Conservation (phyloP, 2,113 vertebrate genomes). For the Riparia riparia region DNA sequence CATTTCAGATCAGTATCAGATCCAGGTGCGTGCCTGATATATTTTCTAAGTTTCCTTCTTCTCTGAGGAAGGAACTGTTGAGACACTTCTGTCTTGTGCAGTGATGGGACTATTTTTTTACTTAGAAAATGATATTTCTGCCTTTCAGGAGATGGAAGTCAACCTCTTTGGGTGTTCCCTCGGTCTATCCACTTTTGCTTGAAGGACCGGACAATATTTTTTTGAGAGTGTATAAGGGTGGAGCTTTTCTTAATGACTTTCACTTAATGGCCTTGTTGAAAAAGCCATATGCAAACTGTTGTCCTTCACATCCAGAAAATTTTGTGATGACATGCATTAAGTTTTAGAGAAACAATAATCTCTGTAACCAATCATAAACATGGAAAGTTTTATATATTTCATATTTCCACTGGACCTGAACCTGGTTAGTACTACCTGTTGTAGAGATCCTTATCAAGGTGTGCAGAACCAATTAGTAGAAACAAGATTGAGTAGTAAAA, state of each 20-base stretch:
- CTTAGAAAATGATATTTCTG: neutral
- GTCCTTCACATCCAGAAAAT: neutral
- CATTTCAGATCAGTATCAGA: neutral
- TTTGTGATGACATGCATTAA: neutral
- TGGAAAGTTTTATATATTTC: neutral
- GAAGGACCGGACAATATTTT: neutral
- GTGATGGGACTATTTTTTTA: neutral
- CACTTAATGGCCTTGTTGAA: neutral
- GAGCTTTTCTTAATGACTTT: neutral
- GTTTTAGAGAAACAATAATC: neutral
- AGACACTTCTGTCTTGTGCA: neutral
- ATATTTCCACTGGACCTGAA: neutral
- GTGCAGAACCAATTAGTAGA: neutral
- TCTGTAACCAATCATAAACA: neutral
- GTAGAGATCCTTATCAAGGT: neutral
- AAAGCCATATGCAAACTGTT: neutral
- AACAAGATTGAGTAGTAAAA: neutral
- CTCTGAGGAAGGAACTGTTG: neutral
- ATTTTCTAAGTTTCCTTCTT: neutral
- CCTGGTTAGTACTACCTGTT: neutral
- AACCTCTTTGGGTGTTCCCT: neutral
- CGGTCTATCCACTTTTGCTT: neutral
- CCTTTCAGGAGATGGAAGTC: neutral
- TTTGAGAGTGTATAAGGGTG: neutral
- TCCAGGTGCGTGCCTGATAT: neutral